Percentiles rank a stretch among this genome's conserved stretches.
These are phyloP conservation scores for Cosmia trapezina DNA, from an alignment of 2,888 invertebrate genomes.

Conservation along the genomic window DNA sequence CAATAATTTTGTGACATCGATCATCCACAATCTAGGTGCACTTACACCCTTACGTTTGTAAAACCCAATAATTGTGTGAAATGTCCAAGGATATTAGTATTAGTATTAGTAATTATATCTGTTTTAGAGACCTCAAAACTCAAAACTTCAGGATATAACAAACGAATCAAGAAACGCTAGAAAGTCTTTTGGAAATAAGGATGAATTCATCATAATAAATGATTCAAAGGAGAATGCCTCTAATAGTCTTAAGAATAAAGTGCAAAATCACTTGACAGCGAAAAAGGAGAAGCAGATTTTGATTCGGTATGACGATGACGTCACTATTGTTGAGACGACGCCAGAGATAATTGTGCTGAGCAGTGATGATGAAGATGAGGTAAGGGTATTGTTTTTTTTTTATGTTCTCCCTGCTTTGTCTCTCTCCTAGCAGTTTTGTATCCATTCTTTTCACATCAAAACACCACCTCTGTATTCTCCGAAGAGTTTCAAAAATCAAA, in stretches of 20 bases:
- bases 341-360: constrained; percentile 85
- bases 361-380: constrained; percentile 83
- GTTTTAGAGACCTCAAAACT: constrained; percentile 70
- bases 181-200: constrained; percentile 41
- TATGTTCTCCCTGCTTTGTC: background rate
- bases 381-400: constrained; percentile 57
- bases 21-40: too few species aligned
- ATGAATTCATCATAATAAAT: constrained; percentile 62
- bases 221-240: constrained; percentile 57
- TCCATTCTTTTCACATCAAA: too few species aligned
- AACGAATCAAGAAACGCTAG: constrained; percentile 57
- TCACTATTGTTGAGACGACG: constrained; percentile 81
- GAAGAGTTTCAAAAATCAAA: too few species aligned
- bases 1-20: background rate
- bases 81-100: too few species aligned
- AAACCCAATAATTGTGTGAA: background rate
- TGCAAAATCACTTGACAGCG: constrained; percentile 62
- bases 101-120: too few species aligned
- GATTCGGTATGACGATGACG: constrained; percentile 78
- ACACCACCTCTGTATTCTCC: too few species aligned
- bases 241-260: constrained; percentile 63
- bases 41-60: background rate
- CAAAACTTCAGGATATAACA: constrained; percentile 72
- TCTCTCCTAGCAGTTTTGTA: too few species aligned
- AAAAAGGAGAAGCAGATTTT: constrained; percentile 69